phyloP scores from a whole-genome alignment of 1,140 invertebrate species.

The Drosophila pseudoobscura region DNA sequence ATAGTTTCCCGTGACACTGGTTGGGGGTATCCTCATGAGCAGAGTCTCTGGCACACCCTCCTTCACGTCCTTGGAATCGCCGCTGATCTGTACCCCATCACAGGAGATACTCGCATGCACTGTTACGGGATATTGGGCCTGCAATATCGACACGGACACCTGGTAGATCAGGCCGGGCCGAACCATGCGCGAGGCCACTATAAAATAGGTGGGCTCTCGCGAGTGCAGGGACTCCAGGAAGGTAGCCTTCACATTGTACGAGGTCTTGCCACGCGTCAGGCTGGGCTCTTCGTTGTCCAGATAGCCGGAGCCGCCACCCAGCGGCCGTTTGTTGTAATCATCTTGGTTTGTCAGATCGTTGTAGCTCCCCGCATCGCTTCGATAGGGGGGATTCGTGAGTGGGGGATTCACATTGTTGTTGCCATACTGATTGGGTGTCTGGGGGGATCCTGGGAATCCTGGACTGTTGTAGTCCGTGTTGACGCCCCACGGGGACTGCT shows the following conservation, averaged over 20 bases:
- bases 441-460: constrained; percentile 33
- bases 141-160: constrained; percentile 90
- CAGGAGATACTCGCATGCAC: constrained; percentile 92
- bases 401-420: constrained; percentile 11
- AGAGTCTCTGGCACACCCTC: constrained; percentile 92
- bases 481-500: constrained; percentile 48
- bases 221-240: constrained; percentile 74
- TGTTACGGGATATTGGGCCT: constrained; percentile 88
- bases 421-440: constrained; percentile 29
- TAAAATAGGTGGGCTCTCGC: constrained; percentile 88
- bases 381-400: constrained; percentile 43
- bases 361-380: constrained; percentile 45
- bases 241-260: constrained; percentile 68
- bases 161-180: constrained; percentile 94
- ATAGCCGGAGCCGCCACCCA: constrained; percentile 23
- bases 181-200: constrained; percentile 93
- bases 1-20: constrained; percentile 91
- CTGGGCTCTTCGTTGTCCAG: constrained; percentile 55
- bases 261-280: constrained; percentile 62
- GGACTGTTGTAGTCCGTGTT: constrained; percentile 25
- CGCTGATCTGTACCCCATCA: constrained; percentile 93
- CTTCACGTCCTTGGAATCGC: constrained; percentile 90
- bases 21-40: constrained; percentile 92
- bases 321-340: constrained; percentile 57
- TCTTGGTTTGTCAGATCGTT: constrained; percentile 65